These are phyloP conservation scores for Poecile atricapillus DNA, from an alignment of 2,113 vertebrate species.

Conservation along the genomic window DNA sequence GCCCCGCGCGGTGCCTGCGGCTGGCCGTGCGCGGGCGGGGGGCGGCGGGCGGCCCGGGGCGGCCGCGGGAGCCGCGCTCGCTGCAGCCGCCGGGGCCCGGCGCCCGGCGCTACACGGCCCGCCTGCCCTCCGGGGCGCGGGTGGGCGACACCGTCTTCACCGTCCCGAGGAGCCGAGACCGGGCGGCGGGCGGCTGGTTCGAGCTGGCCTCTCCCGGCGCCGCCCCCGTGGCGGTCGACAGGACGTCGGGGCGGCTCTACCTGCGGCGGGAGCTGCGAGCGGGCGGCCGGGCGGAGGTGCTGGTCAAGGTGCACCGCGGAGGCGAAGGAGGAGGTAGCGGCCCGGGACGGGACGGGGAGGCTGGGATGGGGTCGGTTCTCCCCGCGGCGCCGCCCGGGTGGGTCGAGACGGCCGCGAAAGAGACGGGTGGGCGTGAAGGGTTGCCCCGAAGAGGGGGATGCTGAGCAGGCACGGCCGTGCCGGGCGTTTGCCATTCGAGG, in stretches of 20 bases:
- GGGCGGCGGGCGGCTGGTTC: constrained; percentile 70
- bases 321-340: constrained; percentile 72
- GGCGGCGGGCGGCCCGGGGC: no score
- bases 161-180: constrained; percentile 75
- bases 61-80: background rate
- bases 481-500: rapidly evolving
- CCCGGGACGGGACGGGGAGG: background rate
- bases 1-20: no score
- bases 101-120: constrained; percentile 70
- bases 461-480: background rate
- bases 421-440: background rate
- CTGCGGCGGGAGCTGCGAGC: constrained; percentile 68
- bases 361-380: background rate
- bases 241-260: constrained; percentile 80
- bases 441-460: no score
- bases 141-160: constrained; percentile 83
- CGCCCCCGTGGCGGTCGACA: constrained; percentile 74
- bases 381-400: background rate
- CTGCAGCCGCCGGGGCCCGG: background rate
- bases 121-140: constrained; percentile 67
- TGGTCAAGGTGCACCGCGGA: constrained; percentile 77
- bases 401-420: background rate
- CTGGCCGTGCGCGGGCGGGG: no score
- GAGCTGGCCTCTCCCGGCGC: constrained; percentile 68
- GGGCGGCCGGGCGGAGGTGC: constrained; percentile 69